A percentile compares a stretch with the other conserved stretches of the same genome.
Conservation (phyloP, 53 echinoderm and acorn worm genomes). For the Zoroaster sp. region DNA sequence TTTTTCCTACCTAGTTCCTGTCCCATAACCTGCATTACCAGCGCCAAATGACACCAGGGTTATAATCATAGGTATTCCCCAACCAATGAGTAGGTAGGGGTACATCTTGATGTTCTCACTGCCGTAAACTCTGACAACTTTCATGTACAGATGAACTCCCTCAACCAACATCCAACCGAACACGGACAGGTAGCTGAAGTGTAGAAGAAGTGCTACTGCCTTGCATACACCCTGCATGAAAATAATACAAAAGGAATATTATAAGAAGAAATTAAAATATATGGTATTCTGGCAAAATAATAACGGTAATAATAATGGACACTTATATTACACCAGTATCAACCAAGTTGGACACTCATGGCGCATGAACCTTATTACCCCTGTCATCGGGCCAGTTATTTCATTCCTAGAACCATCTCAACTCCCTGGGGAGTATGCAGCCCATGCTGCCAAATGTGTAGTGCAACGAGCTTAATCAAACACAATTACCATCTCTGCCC, state of each 20-base stretch:
- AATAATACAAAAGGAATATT: neutral
- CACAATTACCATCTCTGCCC: no score
- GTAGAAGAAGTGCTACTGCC: slow-evolving; percentile 62
- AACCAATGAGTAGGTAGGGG: slow-evolving; percentile 63
- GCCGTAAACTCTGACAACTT: slow-evolving; percentile 66
- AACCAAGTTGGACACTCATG: no score
- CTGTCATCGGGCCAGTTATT: no score
- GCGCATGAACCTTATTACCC: no score
- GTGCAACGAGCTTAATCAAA: no score
- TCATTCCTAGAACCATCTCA: no score
- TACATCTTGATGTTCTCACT: slow-evolving; percentile 67
- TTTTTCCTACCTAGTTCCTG: slow-evolving; percentile 57
- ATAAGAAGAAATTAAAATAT: neutral
- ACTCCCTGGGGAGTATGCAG: no score
- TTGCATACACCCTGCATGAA: slow-evolving; percentile 50
- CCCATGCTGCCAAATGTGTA: no score
- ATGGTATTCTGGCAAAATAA: no score
- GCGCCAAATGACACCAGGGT: slow-evolving; percentile 56
- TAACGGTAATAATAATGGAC: no score
- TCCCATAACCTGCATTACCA: slow-evolving; percentile 65
- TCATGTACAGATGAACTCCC: slow-evolving; percentile 74
- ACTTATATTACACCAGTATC: no score
- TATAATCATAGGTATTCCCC: slow-evolving; percentile 68
- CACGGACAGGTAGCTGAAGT: slow-evolving; percentile 73
- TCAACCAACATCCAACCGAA: slow-evolving; percentile 80